Evolutionary conservation across 1,140 invertebrate genomes (phyloP), one percentile per base, ranked within the genome.

Genomic region (Daktulosphaira vitifoliae): DNA sequence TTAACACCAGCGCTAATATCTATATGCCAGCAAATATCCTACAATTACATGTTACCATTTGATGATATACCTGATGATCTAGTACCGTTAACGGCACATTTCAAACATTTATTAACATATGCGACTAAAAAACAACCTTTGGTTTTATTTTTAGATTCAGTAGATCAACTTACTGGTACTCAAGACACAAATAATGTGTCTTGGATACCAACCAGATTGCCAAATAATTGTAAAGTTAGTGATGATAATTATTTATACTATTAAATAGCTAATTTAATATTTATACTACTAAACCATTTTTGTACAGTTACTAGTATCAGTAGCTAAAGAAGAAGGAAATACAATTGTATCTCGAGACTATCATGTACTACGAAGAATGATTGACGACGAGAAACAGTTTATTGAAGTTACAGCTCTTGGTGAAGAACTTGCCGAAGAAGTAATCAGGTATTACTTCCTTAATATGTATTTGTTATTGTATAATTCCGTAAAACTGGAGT

Each of bases 31-130:
- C 91, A 93, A 81, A 93, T 98, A 67, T 92, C 89, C 0, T 94
- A 95, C 76, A 94, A 98, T 74, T 96, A 92, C 73, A 92, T 87
- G 80, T 78, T 94, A 66, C 85, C 90, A 0, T 90, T 92, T 73
- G 92, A 96, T 72, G 87, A 90, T 49, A 95, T 96, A 64, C 95
- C 96, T 0, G 92, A 96, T 72, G 96, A 98, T 76, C 75, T 98
- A 65, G 92, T 97, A 15, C 94, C 93, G 8, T 78, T 99, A 11
- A 95, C 92, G 20, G 92, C 92, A 11, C 87, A 96, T 76, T 96
- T 98, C 75, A 98, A 98, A 76, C 86, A 94, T 71, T 78, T 99
- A 25, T 77, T 98, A 46, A 90, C 86, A 15, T 81, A 87, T 71
- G 90, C 91, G 1, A 87, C 80, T 3, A 71, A 78, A 25, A 84